A percentile compares a stretch with the other conserved stretches of the same genome.
phyloP scores from a whole-genome alignment of 2,113 vertebrate species.

The Nibea albiflora region DNA sequence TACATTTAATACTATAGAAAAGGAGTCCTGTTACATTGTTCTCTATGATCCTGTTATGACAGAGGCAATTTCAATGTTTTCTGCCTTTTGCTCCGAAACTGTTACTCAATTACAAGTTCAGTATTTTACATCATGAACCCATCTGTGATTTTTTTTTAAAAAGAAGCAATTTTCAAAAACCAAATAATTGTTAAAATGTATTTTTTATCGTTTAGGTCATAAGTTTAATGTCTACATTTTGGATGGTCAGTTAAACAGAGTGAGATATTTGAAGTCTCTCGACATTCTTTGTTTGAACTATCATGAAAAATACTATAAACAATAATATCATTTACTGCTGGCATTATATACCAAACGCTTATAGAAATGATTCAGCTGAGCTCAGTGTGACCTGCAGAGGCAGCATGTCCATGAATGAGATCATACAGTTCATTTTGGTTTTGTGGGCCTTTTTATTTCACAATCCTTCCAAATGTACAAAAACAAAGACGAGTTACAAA shows the following conservation, averaged over 20 bases:
- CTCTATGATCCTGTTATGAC: neutral
- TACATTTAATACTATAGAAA: neutral
- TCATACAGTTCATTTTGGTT: conserved; percentile 58
- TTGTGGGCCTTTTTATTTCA: conserved; percentile 88
- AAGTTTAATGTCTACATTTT: neutral
- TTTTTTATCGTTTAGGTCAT: neutral
- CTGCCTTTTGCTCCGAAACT: too few species aligned
- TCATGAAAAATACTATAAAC: too few species aligned
- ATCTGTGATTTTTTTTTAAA: too few species aligned
- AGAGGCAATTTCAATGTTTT: neutral
- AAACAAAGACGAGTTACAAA: conserved; percentile 81
- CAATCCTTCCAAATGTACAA: conserved; percentile 87
- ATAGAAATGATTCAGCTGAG: neutral
- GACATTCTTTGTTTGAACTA: too few species aligned
- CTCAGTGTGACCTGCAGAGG: neutral
- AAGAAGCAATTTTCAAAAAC: neutral
- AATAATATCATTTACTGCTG: neutral
- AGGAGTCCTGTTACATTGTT: neutral
- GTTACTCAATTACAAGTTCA: neutral
- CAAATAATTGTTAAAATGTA: neutral
- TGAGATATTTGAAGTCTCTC: neutral
- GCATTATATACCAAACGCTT: neutral
- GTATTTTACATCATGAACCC: neutral
- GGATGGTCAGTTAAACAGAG: neutral
- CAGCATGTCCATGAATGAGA: conserved; percentile 15